Evolutionary conservation across 2,113 vertebrate genomes (phyloP), one percentile per base, ranked within the genome.

Genomic region (Halcyon senegalensis): DNA sequence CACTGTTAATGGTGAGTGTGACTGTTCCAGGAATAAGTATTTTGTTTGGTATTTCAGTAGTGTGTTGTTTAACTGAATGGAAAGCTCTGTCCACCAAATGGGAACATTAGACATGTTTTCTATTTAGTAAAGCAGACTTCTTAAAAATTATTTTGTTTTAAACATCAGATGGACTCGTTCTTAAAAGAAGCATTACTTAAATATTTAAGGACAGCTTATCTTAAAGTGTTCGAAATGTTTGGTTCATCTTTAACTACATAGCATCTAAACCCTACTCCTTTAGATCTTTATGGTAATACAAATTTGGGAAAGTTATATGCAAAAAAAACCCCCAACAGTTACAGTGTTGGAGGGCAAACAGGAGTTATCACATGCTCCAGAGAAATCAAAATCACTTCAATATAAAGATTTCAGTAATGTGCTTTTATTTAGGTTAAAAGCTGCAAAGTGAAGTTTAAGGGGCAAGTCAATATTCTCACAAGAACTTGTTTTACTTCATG

Each of bases 401-500:
- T 62, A 9, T 55, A 66, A 73, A 23, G 44, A 55, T 82, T 60
- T 90, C 73, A 55, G n/a, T 55, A 70, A 9, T 28, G 15, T 76
- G 12, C 15, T 76, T 44, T 93, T 79, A 27, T 89, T 89, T 90
- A 50, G 50, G 31, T 88, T 83, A 83, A 80, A 84, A 83, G 16
- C 62, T 91, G 59, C 16, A 46, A 81, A 46, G 46, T 59, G 39
- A 46, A n/a, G 27, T 74, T 90, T 83, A 70, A 87, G 41, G 68
- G 30, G 18, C 24, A 81, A 83, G 85, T 90, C 87, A 72, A 2
- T 93, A 75, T 86, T 95, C 56, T 93, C 39, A 70, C 59, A 83
- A 94, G 70, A 59, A 83, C 76, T 88, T 91, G 63, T 87, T 97
- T 96, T 91, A 88, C 56, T 72, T 91, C 27, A 30, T 75, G 64